phyloP scores from a whole-genome alignment of 2,113 vertebrate genomes.

The Holacanthus passer region DNA sequence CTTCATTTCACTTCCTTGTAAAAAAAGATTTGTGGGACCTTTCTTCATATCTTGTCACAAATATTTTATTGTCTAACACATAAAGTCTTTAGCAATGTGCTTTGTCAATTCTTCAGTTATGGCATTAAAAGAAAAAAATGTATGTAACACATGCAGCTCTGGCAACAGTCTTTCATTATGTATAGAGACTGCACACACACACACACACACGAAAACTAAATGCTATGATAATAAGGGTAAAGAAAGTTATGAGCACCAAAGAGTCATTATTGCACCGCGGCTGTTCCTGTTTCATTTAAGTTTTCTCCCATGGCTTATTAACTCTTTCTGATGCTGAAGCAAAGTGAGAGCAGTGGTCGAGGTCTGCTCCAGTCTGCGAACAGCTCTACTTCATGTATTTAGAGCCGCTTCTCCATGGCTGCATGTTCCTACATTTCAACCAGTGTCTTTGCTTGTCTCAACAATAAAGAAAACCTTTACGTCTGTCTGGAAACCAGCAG shows the following conservation, averaged over 20 bases:
- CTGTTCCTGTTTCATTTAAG: background rate
- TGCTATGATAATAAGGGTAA: slow-evolving; percentile 13
- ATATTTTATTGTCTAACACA: background rate
- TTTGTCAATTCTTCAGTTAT: background rate
- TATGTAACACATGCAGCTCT: background rate
- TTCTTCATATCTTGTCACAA: background rate
- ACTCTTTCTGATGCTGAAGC: slow-evolving; percentile 17
- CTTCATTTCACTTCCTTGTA: background rate
- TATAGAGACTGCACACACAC: background rate
- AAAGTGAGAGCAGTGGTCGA: background rate
- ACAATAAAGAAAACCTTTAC: background rate
- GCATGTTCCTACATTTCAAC: background rate
- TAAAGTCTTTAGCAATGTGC: background rate
- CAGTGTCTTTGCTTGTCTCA: too few relatives aligned
- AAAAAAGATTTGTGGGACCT: background rate
- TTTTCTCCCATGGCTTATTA: slow-evolving; percentile 19
- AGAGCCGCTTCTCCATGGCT: too few relatives aligned
- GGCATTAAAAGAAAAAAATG: background rate
- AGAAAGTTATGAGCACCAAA: slow-evolving; percentile 4
- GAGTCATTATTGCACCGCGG: background rate
- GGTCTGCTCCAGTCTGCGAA: background rate
- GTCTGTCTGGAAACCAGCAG: slow-evolving; percentile 8
- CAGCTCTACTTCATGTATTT: background rate
- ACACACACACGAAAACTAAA: background rate
- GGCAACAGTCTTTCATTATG: background rate